Evolutionary conservation across 2,888 invertebrate genomes (phyloP).

Genomic region (Aleiodes leptofemur): DNA sequence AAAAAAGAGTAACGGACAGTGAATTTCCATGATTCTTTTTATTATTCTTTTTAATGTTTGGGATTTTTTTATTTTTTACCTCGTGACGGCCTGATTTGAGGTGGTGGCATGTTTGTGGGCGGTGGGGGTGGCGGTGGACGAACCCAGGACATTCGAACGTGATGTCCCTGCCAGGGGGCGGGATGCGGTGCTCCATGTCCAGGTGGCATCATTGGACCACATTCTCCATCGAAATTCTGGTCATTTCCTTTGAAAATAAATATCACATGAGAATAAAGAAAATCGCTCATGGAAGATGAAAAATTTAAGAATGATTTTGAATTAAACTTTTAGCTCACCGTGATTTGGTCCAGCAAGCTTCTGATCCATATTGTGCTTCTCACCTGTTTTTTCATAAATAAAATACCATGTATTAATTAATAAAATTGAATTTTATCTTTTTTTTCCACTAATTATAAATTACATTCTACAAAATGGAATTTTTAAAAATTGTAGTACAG

Average conservation of each 20-base stretch:
- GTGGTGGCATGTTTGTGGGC: slow-evolving; percentile 71
- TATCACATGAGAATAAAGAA: too few species aligned
- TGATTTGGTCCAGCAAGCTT: slow-evolving; percentile 64
- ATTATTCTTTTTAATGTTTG: background rate
- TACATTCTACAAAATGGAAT: slow-evolving; percentile 24
- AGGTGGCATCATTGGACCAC: slow-evolving; percentile 54
- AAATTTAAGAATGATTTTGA: too few species aligned
- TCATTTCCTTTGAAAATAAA: too few species aligned
- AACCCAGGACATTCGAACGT: slow-evolving; percentile 66
- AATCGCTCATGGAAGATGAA: too few species aligned
- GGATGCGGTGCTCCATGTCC: slow-evolving; percentile 57
- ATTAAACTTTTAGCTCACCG: slow-evolving; percentile 60
- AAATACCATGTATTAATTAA: slow-evolving; percentile 18
- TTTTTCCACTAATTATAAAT: slow-evolving; percentile 20
- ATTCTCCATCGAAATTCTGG: slow-evolving; percentile 62
- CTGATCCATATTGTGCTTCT: slow-evolving; percentile 69
- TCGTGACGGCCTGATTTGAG: slow-evolving; percentile 68
- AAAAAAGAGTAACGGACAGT: background rate
- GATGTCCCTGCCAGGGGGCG: slow-evolving; percentile 68
- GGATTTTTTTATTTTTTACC: slow-evolving; percentile 54
- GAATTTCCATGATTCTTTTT: background rate
- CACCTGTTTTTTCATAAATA: slow-evolving; percentile 66
- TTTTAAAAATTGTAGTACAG: background rate
- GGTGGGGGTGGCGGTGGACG: slow-evolving; percentile 66
- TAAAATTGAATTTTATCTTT: background rate